Evolutionary conservation across 2,113 vertebrate genomes (phyloP).

Genomic region (Calypte anna): DNA sequence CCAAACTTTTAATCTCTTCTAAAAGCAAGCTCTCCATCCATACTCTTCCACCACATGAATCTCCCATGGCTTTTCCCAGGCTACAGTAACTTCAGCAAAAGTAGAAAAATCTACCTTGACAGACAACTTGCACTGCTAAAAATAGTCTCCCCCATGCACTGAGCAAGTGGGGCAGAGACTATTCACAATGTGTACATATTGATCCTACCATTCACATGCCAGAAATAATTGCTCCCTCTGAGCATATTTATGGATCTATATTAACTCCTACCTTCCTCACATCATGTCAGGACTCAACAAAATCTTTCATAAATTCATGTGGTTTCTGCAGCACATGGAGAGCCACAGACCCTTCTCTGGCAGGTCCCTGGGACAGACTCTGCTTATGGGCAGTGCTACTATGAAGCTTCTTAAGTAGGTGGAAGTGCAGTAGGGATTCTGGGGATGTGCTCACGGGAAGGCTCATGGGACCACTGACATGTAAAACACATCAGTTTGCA

Average conservation of each 20-base stretch:
- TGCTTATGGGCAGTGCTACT: not conserved
- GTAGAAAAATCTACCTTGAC: conserved; percentile 20
- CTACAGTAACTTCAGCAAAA: not conserved
- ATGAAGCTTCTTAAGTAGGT: not conserved
- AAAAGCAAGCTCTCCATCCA: not conserved
- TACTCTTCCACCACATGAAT: not conserved
- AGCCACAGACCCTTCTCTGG: not conserved
- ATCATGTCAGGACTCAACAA: not conserved
- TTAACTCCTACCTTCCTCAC: conserved; percentile 24
- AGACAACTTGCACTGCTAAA: conserved; percentile 30
- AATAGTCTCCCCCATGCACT: not conserved
- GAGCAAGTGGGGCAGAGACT: not conserved
- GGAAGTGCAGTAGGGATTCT: not conserved
- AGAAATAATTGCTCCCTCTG: conserved; percentile 54
- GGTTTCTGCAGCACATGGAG: not conserved
- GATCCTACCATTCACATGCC: conserved; percentile 55
- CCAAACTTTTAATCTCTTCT: not conserved
- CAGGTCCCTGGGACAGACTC: not conserved
- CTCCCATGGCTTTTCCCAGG: not conserved
- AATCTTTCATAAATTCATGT: not conserved
- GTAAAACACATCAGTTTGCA: not conserved
- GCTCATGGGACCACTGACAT: not conserved
- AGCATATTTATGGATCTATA: conserved; percentile 43
- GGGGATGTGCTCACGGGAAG: not conserved
- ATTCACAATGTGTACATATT: not conserved